Base-by-base conservation (phyloP, 2,797 vertebrate species). In the Adelosebastes latens region DNA sequence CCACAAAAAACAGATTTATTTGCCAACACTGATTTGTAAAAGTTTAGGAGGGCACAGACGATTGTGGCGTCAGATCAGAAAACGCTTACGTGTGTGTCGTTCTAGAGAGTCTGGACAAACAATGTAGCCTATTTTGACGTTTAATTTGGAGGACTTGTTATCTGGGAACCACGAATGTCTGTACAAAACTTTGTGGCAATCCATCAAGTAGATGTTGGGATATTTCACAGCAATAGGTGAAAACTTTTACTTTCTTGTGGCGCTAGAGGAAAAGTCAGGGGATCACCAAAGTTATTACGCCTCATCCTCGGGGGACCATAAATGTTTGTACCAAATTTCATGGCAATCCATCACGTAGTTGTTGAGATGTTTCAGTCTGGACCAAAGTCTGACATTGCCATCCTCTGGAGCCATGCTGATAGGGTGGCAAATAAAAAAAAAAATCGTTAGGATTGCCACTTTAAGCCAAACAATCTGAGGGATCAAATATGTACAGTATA, bases 341-440 rank as follows among this genome's bases (percentile, higher is more conserved):
- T 39, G 22, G 49, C 20, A 73, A 80, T 81, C 84, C 62, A 71
- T 77, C 60, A 49, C 60, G 8, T 10, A 63, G 55, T 55, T 70
- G 52, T 63, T 75, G 25, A 64, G 46, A 63, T 72, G 42, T 71
- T 78, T 78, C 16, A 65, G 53, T 29, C 32, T 31, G 16, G 10
- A 12, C 56, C 22, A 46, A 56, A 76, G 34, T 20, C 39, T 59
- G 31, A 46, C 32, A 77, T 6, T 67, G 20, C 14, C 14, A 24
- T 72, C 36, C 62, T n/a, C 8, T 29, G 36, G 34, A 69, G 52
- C 39, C 6, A 25, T 29, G 4, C 18, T 6, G 13, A 22, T 18
- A 13, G 14, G 20, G 13, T 13, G 39, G 12, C 46, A 59, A 62
- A 72, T 29, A 58, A 77, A 66, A 75, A 68, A 75, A 68, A 39